Base-by-base conservation (phyloP, 2,888 invertebrate genomes). In the Linyphia triangularis region DNA sequence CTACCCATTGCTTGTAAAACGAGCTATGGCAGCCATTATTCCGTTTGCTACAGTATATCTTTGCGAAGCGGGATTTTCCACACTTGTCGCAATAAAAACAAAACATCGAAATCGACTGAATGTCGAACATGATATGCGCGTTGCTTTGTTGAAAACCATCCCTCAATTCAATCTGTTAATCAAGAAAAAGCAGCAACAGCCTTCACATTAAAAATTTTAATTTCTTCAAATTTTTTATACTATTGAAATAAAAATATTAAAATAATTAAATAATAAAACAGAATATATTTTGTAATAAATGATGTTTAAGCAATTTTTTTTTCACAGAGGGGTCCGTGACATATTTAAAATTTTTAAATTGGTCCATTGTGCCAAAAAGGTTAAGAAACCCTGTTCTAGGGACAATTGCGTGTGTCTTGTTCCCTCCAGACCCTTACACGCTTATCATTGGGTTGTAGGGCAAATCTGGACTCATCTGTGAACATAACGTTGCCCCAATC, bases 181-280 rank as follows among this genome's bases (percentile, higher is more conserved):
- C 43, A 78, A 78, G 78, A 65, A 78, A 78, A 78, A 78, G 78
- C 78, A 78, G 78, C 78, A 78, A 78, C 78, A 78, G 78, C 81
- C 81, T 69, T 67, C 69, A 81, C 67, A 81, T 81, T 81, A 67
- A 67, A 81, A 69, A 69, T 81, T 81, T 81, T 51, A 69, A 59
- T 81, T 81, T 81, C 22, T 81, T 81, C 69, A 69, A 69, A 59
- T 69, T 69, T 69, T 69, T 81, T 81, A 81, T 81, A 57, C 82
- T 70, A 70, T 61, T 69, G 82, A 70, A 82, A 82, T 70, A 82
- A 82, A 82, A 82, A 69, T 82, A 82, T 82, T 82, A 82, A 70
- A 70, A 82, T 70, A 70, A 59, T 70, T 70, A 70, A 70, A 70
- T 70, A 82, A 70, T 82, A 69, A 82, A 70, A 70, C 82, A 70